phyloP scores from a whole-genome alignment of 2,888 invertebrate species.

The Drosophila atripex region DNA sequence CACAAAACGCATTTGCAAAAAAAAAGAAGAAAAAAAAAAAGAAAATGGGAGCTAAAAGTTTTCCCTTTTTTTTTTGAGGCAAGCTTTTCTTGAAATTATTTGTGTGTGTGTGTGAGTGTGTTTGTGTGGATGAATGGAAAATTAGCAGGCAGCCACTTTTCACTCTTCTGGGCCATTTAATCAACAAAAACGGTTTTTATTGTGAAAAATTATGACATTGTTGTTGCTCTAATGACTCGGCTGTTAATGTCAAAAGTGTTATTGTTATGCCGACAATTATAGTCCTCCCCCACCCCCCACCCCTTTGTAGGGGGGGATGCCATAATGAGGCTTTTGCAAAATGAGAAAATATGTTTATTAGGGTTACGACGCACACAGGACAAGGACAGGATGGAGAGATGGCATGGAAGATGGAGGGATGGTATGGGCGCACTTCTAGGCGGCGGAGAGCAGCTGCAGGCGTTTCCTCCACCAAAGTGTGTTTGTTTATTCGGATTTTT shows the following conservation, averaged over 20 bases:
- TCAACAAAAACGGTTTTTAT: constrained; percentile 79
- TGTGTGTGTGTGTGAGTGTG: too few relatives aligned
- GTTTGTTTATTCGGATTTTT: constrained; percentile 19
- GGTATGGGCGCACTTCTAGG: too few relatives aligned
- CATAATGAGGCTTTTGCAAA: constrained; percentile 57
- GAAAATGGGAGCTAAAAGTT: constrained; percentile 46
- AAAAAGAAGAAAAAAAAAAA: neutral
- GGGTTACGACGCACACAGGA: constrained; percentile 11
- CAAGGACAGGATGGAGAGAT: too few relatives aligned
- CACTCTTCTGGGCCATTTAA: constrained; percentile 64
- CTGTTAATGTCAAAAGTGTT: constrained; percentile 75
- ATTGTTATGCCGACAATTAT: constrained; percentile 78
- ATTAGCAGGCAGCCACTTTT: constrained; percentile 35
- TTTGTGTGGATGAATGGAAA: constrained; percentile 29
- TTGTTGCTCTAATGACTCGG: constrained; percentile 41
- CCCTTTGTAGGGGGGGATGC: constrained; percentile 43
- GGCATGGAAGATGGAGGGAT: too few relatives aligned
- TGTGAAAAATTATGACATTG: constrained; percentile 76
- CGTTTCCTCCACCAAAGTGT: too few relatives aligned
- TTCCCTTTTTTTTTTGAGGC: constrained; percentile 47
- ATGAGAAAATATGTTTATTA: constrained; percentile 74
- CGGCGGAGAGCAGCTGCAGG: too few relatives aligned
- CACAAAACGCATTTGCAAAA: constrained; percentile 32
- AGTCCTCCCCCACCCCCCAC: too few relatives aligned
- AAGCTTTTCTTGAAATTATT: too few relatives aligned